Conservation (phyloP, 1,140 invertebrate species). For the Brachionus rotundiformis region DNA sequence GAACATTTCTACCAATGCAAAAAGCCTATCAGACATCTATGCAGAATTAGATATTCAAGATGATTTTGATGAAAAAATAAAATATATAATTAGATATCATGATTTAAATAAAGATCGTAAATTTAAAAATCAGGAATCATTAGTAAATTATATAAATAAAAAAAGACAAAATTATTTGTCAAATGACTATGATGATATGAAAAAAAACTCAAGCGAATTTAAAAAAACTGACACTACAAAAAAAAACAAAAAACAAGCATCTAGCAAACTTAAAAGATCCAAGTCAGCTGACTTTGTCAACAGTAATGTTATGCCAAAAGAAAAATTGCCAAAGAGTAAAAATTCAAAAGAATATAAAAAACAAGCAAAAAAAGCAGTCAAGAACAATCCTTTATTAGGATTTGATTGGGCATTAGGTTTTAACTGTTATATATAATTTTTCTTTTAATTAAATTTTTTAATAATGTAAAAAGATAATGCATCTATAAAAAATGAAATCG, state of each 20-base stretch:
- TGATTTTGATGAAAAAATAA: conserved; percentile 29
- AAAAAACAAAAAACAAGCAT: background rate
- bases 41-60: background rate
- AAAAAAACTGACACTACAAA: background rate
- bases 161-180: conserved; percentile 32
- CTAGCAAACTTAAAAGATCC: background rate
- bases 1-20: background rate
- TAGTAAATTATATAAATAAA: conserved; percentile 24
- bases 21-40: conserved; percentile 24
- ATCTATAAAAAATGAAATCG: background rate
- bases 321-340: background rate
- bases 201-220: background rate
- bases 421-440: background rate
- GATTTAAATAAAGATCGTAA: conserved; percentile 23
- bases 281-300: background rate
- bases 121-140: background rate
- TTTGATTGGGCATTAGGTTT: conserved; percentile 41
- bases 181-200: background rate
- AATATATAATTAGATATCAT: conserved; percentile 20
- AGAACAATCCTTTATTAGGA: conserved; percentile 12
- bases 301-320: no score
- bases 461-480: no score
- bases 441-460: background rate
- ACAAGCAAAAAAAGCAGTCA: conserved; percentile 2
- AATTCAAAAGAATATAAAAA: conserved; percentile 26